phyloP scores from a whole-genome alignment of 2,888 invertebrate genomes.

The Margaritifera margaritifera region DNA sequence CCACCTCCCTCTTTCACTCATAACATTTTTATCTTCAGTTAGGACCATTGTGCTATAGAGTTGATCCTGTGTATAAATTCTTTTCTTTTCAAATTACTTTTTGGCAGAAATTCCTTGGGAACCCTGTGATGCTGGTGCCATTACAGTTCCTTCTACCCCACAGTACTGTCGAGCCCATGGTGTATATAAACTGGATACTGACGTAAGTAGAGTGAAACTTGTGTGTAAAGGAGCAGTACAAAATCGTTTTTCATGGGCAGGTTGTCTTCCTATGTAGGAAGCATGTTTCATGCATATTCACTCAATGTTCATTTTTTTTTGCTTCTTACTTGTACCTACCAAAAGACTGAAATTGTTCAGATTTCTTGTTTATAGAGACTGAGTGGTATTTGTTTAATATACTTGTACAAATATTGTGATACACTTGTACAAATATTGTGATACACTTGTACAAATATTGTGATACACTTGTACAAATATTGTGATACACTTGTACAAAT shows the following conservation, averaged over 20 bases:
- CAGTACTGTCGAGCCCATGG: slow-evolving; percentile 72
- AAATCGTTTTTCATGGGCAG: neutral
- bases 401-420: no score
- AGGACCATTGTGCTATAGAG: no score
- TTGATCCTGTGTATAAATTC: no score
- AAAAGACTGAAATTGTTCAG: neutral
- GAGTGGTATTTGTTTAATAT: no score
- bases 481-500: no score
- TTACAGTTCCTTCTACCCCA: slow-evolving; percentile 66
- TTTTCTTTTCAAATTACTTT: neutral
- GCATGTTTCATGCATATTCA: neutral
- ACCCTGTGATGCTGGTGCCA: slow-evolving; percentile 67
- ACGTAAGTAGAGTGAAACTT: slow-evolving; percentile 45
- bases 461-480: no score
- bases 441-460: no score
- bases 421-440: no score
- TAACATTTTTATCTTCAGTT: no score
- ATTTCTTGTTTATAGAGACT: no score
- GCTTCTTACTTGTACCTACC: neutral
- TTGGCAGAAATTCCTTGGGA: slow-evolving; percentile 52
- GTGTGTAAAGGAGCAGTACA: slow-evolving; percentile 5
- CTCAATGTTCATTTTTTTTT: neutral
- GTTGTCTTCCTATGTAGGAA: neutral
- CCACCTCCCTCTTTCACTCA: no score
- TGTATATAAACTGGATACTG: slow-evolving; percentile 66